Percentiles rank a stretch among this genome's conserved stretches.
Evolutionary conservation across 2,113 vertebrate species (phyloP).

Genomic region (Cyprinus carpio): DNA sequence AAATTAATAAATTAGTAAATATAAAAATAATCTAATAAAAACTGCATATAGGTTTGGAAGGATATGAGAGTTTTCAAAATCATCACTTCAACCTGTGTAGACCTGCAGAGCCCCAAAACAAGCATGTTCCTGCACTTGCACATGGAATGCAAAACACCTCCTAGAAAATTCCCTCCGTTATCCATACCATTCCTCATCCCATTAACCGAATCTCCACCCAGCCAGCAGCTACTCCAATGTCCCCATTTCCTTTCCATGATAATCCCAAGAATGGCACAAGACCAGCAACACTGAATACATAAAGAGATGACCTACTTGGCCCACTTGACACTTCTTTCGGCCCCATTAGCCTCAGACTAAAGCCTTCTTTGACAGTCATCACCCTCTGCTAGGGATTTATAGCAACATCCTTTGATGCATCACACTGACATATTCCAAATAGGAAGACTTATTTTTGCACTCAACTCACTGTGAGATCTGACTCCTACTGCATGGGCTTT

Average conservation of each 20-base stretch:
- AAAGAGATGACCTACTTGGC: slow-evolving; percentile 36
- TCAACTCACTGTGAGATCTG: background rate
- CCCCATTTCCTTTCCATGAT: slow-evolving; percentile 15
- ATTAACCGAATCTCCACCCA: background rate
- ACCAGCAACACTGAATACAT: slow-evolving; percentile 38
- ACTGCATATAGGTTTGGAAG: no score
- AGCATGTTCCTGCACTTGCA: background rate
- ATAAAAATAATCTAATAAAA: no score
- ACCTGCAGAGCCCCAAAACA: background rate
- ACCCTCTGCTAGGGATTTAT: background rate
- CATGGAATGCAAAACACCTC: slow-evolving; percentile 2
- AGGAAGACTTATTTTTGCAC: background rate
- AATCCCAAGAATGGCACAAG: background rate
- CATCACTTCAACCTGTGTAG: background rate
- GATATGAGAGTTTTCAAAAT: background rate
- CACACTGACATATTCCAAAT: slow-evolving; percentile 6
- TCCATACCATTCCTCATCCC: background rate
- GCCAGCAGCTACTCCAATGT: slow-evolving; percentile 4
- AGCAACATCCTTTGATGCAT: background rate
- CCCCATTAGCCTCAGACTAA: slow-evolving; percentile 8
- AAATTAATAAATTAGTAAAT: no score
- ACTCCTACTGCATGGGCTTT: background rate
- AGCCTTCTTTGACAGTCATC: slow-evolving; percentile 6
- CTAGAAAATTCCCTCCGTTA: slow-evolving; percentile 4
- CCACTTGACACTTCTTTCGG: background rate